Evolutionary conservation across 92 coral and sea anemone genomes (phyloP), one percentile per base, ranked within the genome.

Genomic region (Parazoanthus swiftii): DNA sequence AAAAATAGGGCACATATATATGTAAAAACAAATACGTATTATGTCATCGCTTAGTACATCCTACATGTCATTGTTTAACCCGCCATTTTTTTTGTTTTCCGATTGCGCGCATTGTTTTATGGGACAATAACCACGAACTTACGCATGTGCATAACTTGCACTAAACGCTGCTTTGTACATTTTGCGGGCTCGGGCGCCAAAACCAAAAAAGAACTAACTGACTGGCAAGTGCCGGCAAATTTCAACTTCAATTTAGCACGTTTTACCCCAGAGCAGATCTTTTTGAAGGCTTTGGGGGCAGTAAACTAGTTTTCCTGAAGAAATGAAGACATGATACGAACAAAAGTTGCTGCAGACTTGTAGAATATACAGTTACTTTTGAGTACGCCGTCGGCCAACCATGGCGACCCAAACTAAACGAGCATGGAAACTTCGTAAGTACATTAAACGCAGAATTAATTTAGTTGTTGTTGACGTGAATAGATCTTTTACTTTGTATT

Each of bases 361-460:
- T 84, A 72, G 6, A 21, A 73, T 23, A 29, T 7, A 71, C 15
- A 71, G 29, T 25, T 80, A 26, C 43, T 51, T 71, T 70, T 35
- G 65, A 72, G 79, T 77, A 84, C 87, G 87, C 67, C 29, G 33
- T 71, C 70, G 33, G 8, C 18, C 71, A 79, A 82, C 85, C 92
- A 94, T 94, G 94, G 95, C 94, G 91, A 90, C 92, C 72, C 94
- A 89, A 43, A 90, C 91, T 16, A 93, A 93, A 74, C 95, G 98
- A 77, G 91, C 94, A 23, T 95, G 98, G 98, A 95, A 93, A 85
- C 98, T 95, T 33, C 98, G 98, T 95, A 89, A 95, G 98, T 95
- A 59, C 9, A 68, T 81, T 16, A 42, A 20, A 82, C 86, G 15
- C 23, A 68, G 15, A 38, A 26, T 11, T 14, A 44, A 29, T n/a